Evolutionary conservation across 2,888 invertebrate genomes (phyloP), one percentile per base, ranked within the genome.

Genomic region (Hypomecis atomaria): DNA sequence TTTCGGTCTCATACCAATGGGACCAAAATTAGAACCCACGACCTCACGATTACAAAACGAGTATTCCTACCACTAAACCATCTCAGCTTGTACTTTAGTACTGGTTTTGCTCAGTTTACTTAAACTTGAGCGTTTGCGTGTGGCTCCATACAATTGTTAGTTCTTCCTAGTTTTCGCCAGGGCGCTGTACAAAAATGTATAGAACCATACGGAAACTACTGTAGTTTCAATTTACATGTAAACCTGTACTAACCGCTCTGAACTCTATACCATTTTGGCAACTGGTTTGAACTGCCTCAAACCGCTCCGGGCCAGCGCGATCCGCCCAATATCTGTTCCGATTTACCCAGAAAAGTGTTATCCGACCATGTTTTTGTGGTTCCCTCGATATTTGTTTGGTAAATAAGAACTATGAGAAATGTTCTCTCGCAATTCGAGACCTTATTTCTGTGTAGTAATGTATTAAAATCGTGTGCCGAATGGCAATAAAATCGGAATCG

Each of bases 261-360:
- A 63, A 44, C 54, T 59, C 48, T 47, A 49, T 59, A 57, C 44
- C 52, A 55, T 57, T 50, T 60, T 52, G 65, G 48, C 43, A 61
- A 53, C 56, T 56, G 56, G 63, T 72, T 69, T 66, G 65, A 69
- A 71, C 72, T 72, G 74, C 75, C 70, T 69, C 66, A 65, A 69
- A 71, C 72, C 72, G 74, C 75, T 71, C 55, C 43, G 60, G 70
- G 74, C 60, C 68, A 55, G 67, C 69, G 67, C 71, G 74, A 77
- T 75, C 74, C 67, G 71, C 69, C 69, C 69, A 70, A 70, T 75
- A 72, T 69, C 70, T 66, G 67, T 66, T 68, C 70, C 65, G 66
- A 70, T 72, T 69, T 64, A 73, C 74, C 71, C 65, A 62, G 68
- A 73, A 74, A 71, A 65, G 70, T 68, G 71, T 75, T 71, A 64